phyloP scores from a whole-genome alignment of 2,888 invertebrate genomes.

The Ichneumon xanthorius region DNA sequence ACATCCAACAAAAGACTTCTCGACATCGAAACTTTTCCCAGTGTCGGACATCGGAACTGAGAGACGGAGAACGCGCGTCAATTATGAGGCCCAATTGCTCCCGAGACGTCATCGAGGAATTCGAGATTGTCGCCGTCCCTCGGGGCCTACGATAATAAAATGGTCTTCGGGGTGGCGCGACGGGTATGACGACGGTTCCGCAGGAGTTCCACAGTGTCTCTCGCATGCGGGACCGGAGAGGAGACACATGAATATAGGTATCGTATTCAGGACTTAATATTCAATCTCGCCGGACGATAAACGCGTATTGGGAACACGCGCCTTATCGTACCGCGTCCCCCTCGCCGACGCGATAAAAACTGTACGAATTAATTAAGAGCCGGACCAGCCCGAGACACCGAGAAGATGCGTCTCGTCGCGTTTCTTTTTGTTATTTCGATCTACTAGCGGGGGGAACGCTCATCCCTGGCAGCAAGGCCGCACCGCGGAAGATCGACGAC shows the following conservation, averaged over 20 bases:
- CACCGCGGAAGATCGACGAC: slow-evolving; percentile 60
- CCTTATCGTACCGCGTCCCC: slow-evolving; percentile 75
- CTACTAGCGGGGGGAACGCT: slow-evolving; percentile 48
- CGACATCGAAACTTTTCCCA: neutral
- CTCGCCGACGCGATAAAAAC: slow-evolving; percentile 74
- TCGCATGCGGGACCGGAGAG: neutral
- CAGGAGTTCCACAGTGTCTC: slow-evolving; percentile 21
- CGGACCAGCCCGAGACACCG: slow-evolving; percentile 27
- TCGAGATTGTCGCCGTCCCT: slow-evolving; percentile 16
- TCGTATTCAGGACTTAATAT: slow-evolving; percentile 73
- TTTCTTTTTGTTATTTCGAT: slow-evolving; percentile 54
- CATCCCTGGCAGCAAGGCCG: slow-evolving; percentile 62
- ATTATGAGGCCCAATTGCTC: slow-evolving; percentile 28
- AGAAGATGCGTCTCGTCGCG: slow-evolving; percentile 43
- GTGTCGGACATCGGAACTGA: slow-evolving; percentile 5
- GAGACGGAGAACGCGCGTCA: neutral
- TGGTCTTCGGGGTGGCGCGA: slow-evolving; percentile 24
- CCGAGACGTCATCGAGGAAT: slow-evolving; percentile 31
- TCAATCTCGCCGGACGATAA: slow-evolving; percentile 76
- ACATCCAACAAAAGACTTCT: neutral
- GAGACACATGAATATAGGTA: slow-evolving; percentile 2
- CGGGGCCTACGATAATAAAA: slow-evolving; percentile 22
- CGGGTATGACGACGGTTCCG: slow-evolving; percentile 18
- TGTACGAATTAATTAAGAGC: slow-evolving; percentile 80
- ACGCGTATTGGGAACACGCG: slow-evolving; percentile 75